These are phyloP conservation scores for Spinus olivaceus DNA, from an alignment of 2,797 vertebrate species.

Conservation along the genomic window DNA sequence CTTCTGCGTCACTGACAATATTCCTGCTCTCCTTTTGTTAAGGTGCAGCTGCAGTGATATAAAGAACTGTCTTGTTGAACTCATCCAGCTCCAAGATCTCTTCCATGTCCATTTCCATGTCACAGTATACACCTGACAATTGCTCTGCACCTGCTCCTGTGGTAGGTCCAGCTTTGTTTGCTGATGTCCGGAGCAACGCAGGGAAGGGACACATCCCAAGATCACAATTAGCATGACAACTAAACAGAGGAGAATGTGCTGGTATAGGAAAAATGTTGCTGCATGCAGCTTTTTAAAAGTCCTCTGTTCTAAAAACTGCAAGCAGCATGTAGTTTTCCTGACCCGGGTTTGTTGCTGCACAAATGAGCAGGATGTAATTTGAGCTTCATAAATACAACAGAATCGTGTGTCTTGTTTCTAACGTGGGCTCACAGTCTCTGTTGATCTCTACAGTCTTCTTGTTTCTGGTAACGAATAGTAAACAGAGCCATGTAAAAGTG, in stretches of 20 bases:
- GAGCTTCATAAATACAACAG: background rate
- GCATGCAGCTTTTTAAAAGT: conserved; percentile 9
- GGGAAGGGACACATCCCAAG: background rate
- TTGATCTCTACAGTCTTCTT: background rate
- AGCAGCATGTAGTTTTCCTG: background rate
- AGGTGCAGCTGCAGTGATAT: background rate
- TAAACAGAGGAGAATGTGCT: conserved; percentile 11
- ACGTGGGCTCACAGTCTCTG: background rate
- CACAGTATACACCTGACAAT: background rate
- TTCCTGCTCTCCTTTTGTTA: background rate
- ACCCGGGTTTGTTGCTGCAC: background rate
- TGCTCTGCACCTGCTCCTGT: background rate
- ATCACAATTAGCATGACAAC: background rate
- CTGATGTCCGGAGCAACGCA: background rate
- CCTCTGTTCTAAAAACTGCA: conserved; percentile 35
- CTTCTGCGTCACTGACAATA: background rate
- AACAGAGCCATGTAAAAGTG: background rate
- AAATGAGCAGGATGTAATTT: conserved; percentile 6
- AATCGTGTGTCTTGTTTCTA: background rate
- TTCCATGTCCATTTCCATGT: background rate
- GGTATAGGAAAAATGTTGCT: conserved; percentile 44
- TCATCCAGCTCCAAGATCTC: background rate
- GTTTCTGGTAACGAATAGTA: background rate
- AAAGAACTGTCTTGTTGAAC: background rate
- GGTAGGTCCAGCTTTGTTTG: background rate